Evolutionary conservation across 2,797 vertebrate species (phyloP).

Genomic region (Lophotriccus pileatus): DNA sequence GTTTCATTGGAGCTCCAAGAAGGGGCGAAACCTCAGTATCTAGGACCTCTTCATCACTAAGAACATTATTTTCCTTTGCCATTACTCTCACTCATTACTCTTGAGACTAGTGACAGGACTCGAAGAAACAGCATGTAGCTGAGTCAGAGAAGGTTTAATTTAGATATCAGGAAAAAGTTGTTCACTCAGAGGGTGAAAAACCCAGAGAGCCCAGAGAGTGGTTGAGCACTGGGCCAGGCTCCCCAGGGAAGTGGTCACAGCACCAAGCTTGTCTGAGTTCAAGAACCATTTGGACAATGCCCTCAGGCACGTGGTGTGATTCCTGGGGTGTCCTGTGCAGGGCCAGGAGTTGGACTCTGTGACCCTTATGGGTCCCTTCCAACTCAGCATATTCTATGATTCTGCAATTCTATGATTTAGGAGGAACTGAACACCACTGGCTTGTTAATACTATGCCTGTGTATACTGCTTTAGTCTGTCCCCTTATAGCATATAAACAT

Average conservation of each 20-base stretch:
- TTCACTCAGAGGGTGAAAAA: background rate
- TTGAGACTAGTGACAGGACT: background rate
- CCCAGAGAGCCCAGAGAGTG: fast-evolving
- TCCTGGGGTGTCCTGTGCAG: background rate
- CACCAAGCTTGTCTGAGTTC: background rate
- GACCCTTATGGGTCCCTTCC: background rate
- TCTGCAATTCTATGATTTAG: background rate
- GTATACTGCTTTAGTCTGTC: background rate
- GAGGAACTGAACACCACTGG: background rate
- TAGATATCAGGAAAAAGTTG: background rate
- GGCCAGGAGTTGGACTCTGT: background rate
- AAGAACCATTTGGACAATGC: background rate
- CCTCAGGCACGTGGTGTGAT: background rate
- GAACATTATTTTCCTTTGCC: background rate
- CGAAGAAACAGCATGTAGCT: background rate
- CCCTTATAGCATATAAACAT: background rate
- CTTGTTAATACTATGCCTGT: background rate
- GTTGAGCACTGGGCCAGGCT: background rate
- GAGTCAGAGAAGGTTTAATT: background rate
- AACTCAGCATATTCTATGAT: background rate
- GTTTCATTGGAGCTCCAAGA: background rate
- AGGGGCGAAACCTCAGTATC: background rate
- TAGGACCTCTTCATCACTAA: background rate
- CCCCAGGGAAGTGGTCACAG: background rate
- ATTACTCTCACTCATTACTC: background rate